Evolutionary conservation across 2,888 invertebrate genomes (phyloP).

Genomic region (Strigamia maritima): DNA sequence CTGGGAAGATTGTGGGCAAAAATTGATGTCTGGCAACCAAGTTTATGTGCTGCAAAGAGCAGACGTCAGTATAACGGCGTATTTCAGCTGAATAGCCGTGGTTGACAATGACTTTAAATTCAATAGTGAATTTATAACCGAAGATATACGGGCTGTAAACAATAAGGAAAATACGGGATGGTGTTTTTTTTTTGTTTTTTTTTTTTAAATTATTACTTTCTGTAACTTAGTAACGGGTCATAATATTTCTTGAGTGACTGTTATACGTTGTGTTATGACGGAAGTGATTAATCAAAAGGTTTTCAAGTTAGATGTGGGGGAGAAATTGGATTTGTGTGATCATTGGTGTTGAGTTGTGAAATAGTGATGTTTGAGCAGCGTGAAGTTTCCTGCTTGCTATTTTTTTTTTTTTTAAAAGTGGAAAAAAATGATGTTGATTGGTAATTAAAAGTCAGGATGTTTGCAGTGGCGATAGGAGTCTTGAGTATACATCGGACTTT

Average conservation of each 20-base stretch:
- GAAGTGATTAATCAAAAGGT: constrained; percentile 1
- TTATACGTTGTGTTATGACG: neutral
- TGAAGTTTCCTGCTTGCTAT: neutral
- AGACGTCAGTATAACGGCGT: neutral
- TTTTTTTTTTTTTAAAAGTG: no score
- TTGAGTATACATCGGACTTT: no score
- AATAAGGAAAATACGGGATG: neutral
- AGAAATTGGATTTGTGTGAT: neutral
- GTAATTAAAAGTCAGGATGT: neutral
- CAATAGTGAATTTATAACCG: constrained; percentile 15
- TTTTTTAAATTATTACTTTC: neutral
- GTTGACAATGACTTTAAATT: constrained; percentile 13
- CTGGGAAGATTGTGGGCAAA: neutral
- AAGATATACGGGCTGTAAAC: constrained; percentile 15
- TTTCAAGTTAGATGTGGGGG: neutral
- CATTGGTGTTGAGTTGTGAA: neutral
- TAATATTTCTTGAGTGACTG: constrained; percentile 12
- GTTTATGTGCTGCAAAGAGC: constrained; percentile 8
- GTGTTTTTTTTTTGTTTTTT: neutral
- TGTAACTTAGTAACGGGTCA: constrained; percentile 6
- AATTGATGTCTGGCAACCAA: neutral
- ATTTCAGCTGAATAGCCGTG: constrained; percentile 12
- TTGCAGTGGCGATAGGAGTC: neutral
- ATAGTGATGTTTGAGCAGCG: neutral
- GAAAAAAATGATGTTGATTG: neutral